Percentiles rank a stretch among this genome's conserved stretches.
Evolutionary conservation across 2,113 vertebrate species (phyloP).

Genomic region (Limanda limanda): DNA sequence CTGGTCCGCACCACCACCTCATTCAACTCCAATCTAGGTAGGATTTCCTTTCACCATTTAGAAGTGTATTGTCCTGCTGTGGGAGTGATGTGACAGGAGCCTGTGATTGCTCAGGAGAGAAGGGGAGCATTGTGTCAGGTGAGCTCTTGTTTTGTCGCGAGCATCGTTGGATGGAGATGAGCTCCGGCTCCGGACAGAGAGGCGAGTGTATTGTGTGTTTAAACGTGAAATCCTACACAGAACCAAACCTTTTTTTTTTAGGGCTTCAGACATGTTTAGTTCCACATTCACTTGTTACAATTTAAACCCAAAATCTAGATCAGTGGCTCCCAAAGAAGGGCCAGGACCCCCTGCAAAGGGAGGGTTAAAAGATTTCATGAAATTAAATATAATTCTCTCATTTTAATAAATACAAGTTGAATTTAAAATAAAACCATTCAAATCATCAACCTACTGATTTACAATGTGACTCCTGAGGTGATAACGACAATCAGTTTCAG

Average conservation of each 20-base stretch:
- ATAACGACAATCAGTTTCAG: too few relatives aligned
- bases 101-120: conserved; percentile 70
- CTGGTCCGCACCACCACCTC: conserved; percentile 54
- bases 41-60: conserved; percentile 79
- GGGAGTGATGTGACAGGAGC: conserved; percentile 74
- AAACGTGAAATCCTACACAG: neutral
- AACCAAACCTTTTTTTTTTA: neutral
- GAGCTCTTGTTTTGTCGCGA: conserved; percentile 62
- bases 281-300: neutral
- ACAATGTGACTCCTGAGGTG: too few relatives aligned
- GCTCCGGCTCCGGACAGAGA: conserved; percentile 56
- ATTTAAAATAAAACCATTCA: too few relatives aligned
- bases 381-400: too few relatives aligned
- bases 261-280: neutral
- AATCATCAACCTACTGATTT: too few relatives aligned
- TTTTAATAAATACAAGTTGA: too few relatives aligned
- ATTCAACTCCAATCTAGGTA: conserved; percentile 73
- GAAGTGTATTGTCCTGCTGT: conserved; percentile 74
- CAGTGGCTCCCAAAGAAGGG: neutral
- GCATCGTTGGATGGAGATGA: conserved; percentile 49
- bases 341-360: too few relatives aligned
- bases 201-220: conserved; percentile 1
- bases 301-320: neutral
- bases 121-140: conserved; percentile 71
- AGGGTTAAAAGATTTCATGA: too few relatives aligned